Percentiles rank a stretch among this genome's conserved stretches.
Conservation (phyloP, 2,888 invertebrate species). For the Cephus pygmeus region DNA sequence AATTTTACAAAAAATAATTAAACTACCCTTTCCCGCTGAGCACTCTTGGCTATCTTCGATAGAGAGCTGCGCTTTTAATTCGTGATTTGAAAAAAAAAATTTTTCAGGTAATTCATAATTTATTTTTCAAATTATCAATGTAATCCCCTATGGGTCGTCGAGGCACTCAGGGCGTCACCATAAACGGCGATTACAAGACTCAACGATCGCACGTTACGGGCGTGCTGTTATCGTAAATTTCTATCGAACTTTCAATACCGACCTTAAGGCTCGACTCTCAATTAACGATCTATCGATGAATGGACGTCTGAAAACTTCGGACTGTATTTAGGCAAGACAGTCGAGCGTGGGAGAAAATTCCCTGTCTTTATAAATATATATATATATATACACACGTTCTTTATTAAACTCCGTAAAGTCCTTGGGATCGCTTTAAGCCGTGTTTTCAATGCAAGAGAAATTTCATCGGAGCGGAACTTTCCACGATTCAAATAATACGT, state of each 20-base stretch:
- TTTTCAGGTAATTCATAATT: neutral
- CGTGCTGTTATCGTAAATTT: neutral
- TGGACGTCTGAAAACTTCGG: neutral
- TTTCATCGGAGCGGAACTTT: neutral
- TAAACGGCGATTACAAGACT: slow-evolving; percentile 16
- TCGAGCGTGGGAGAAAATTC: neutral
- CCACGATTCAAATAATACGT: neutral
- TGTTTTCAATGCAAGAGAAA: neutral
- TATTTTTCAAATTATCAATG: neutral
- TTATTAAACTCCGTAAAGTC: neutral
- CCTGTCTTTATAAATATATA: neutral
- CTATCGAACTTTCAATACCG: neutral
- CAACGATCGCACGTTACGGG: neutral
- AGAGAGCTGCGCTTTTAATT: neutral
- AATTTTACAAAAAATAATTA: neutral
- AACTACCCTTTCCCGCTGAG: neutral
- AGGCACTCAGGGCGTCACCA: neutral
- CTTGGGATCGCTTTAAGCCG: neutral
- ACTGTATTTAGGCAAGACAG: neutral
- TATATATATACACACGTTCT: neutral
- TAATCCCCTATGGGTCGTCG: neutral
- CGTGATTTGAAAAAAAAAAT: too few species aligned
- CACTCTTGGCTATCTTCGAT: neutral
- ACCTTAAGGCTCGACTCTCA: neutral
- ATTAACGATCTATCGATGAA: neutral